Conservation (phyloP, 2,888 invertebrate genomes). For the Oscheius sp. region DNA sequence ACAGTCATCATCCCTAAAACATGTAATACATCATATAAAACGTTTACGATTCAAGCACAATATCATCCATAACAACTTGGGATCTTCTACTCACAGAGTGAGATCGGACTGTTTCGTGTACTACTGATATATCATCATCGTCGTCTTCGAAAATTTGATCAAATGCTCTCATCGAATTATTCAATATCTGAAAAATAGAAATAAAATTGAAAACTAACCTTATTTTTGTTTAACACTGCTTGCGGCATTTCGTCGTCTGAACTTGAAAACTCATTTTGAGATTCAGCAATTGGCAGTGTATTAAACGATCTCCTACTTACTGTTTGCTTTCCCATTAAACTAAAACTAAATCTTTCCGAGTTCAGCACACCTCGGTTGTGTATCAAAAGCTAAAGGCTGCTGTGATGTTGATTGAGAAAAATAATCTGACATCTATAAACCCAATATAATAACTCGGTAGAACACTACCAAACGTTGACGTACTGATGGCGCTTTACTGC, state of each 20-base stretch:
- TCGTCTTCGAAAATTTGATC: background rate
- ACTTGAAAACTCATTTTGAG: background rate
- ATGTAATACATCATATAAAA: too few species aligned
- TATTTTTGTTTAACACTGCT: background rate
- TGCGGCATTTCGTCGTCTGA: background rate
- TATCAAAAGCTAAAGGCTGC: background rate
- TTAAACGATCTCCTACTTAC: background rate
- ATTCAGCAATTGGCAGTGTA: background rate
- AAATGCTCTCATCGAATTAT: conserved; percentile 3
- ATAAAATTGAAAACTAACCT: background rate
- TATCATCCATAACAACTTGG: background rate
- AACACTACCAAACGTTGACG: background rate
- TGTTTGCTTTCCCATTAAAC: background rate
- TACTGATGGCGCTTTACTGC: background rate
- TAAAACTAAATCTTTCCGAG: background rate
- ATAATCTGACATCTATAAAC: conserved; percentile 14
- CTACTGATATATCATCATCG: background rate
- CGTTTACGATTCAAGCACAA: background rate
- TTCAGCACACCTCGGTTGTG: conserved; percentile 1
- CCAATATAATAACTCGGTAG: background rate
- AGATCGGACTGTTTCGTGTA: background rate
- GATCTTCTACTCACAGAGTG: background rate
- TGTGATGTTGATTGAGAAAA: background rate
- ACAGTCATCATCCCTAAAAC: background rate
- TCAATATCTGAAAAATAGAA: background rate